Evolutionary conservation across 2,113 vertebrate species (phyloP), one percentile per base, ranked within the genome.

Genomic region (Corythoichthys haematopterus): DNA sequence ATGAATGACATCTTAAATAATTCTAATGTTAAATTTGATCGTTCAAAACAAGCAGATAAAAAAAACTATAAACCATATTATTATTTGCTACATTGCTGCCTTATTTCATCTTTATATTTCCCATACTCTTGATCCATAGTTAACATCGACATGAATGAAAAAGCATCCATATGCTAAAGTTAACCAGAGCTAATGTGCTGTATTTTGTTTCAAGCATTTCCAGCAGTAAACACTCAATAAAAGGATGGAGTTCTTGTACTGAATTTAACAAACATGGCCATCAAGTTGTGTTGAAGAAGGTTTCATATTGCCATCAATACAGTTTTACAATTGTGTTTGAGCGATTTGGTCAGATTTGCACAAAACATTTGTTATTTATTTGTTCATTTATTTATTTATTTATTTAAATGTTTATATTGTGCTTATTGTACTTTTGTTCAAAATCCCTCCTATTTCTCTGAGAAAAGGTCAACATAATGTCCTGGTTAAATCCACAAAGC

Each of bases 21-120:
- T 75, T 76, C 70, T 16, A 64, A 63, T 78, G 78, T 82, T 74
- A 75, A 74, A 72, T 80, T 84, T 81, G 64, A 83, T 75, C 66
- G 47, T 83, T 72, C 65, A 63, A 8, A 40, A 65, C 2, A 10
- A 72, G 0, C 28, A 74, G 48, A 73, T 68, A 71, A 43, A 43
- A 43, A 43, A 43, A 52, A 20, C 6, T 52, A n/a, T 28, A 8
- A 52, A 52, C 50, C 50, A 6, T n/a, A 7, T 52, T 52, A 7
- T 50, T 14, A 50, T 52, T 52, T n/a, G 3, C 50, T 52, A 16
- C 50, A 52, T n/a, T n/a, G 16, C 50, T 52, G 50, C 50, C 16
- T 52, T 52, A 16, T 52, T 52, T 52, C 16, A n/a, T 52, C 16
- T 52, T 52, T 52, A 16, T 52, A 43, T 52, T 52, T 20, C 50